Evolutionary conservation across 2,888 invertebrate species (phyloP).

Genomic region (Ferrisia virgata): DNA sequence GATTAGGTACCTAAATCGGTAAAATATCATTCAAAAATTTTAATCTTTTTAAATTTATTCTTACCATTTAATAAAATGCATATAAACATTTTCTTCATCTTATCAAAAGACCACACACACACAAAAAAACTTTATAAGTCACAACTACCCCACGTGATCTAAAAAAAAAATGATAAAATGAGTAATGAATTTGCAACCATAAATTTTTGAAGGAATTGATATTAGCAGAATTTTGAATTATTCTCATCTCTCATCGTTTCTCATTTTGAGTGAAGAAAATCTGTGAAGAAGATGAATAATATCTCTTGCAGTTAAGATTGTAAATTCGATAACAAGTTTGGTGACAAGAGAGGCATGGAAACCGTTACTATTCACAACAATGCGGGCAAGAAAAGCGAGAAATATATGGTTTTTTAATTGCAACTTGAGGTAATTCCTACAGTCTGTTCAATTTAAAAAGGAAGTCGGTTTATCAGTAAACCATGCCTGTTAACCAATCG

Average conservation of each 20-base stretch:
- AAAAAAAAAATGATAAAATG: not conserved
- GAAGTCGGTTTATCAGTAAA: too few species aligned
- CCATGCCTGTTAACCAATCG: too few species aligned
- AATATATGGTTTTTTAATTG: too few species aligned
- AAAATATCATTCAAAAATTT: not conserved
- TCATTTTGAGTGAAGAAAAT: too few species aligned
- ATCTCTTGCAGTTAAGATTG: too few species aligned
- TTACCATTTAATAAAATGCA: not conserved
- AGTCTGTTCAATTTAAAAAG: too few species aligned
- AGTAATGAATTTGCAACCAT: not conserved
- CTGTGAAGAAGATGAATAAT: too few species aligned
- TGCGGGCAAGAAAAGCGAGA: too few species aligned
- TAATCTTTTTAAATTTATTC: not conserved
- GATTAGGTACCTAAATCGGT: not conserved
- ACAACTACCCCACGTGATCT: not conserved
- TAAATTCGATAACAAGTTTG: too few species aligned
- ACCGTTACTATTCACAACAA: too few species aligned
- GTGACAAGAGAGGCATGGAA: too few species aligned
- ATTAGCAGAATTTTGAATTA: not conserved
- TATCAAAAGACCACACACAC: not conserved
- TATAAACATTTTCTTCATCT: not conserved
- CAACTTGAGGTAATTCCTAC: too few species aligned
- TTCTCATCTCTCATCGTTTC: not conserved
- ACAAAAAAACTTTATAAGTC: not conserved
- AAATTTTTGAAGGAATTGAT: not conserved